phyloP scores from a whole-genome alignment of 2,888 invertebrate species.

The Acleris literana region DNA sequence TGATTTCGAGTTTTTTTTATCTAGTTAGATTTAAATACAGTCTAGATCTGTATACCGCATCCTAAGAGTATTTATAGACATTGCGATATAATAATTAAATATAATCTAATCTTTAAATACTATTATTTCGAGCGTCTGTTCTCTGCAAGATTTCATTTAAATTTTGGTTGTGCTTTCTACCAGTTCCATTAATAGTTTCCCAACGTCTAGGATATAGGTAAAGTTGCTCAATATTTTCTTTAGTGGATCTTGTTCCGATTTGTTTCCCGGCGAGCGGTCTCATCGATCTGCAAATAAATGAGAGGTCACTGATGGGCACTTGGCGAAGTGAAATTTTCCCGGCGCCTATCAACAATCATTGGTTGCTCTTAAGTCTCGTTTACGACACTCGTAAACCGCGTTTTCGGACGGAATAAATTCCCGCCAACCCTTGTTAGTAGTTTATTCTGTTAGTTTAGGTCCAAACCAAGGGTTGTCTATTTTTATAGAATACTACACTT shows the following conservation, averaged over 20 bases:
- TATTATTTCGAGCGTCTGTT: no score
- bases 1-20: no score
- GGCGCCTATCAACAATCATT: conserved; percentile 33
- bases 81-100: no score
- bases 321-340: conserved; percentile 28
- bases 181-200: no score
- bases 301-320: conserved; percentile 25
- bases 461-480: conserved; percentile 34
- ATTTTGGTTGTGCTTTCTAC: no score
- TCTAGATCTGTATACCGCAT: no score
- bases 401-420: conserved; percentile 51
- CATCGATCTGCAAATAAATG: conserved; percentile 21
- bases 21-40: no score
- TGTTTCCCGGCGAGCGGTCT: conserved; percentile 15
- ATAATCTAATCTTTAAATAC: no score
- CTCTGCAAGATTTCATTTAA: no score
- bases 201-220: no score
- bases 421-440: conserved; percentile 49
- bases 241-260: neutral
- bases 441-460: conserved; percentile 51
- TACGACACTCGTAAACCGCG: conserved; percentile 52
- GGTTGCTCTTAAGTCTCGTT: conserved; percentile 40
- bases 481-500: conserved; percentile 41
- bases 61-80: no score
- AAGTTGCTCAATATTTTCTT: no score